Base-by-base conservation (phyloP, 2,113 vertebrate genomes). In the Forbesichthys papilliferus region DNA sequence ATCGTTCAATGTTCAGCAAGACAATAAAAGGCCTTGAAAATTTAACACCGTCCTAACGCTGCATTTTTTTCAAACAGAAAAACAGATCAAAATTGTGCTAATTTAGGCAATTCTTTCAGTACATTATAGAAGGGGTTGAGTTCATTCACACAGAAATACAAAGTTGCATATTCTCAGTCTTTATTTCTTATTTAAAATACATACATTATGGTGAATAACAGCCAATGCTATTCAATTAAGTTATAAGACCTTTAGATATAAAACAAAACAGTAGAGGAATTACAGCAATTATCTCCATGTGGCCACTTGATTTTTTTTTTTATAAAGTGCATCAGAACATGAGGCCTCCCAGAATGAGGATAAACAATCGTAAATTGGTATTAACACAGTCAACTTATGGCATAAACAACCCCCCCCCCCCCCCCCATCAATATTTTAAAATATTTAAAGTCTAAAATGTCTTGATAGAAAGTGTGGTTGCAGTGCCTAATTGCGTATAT, bases 301-400 rank as follows among this genome's bases (percentile, higher is more conserved):
- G 18, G 72, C 82, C 76, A 27, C 27, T 27, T 27, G 20, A 27
- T 27, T 78, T 74, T 64, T 90, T 66, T 81, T 86, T 86, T 83
- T 88, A 63, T 93, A 92, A 93, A 93, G 92, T 94, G 92, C 92
- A 88, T 86, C 77, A 83, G 74, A 86, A 72, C 53, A 42, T 74
- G 68, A 84, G 81, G 75, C 77, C 58, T 69, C 77, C 73, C 58
- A 61, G 73, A 65, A 68, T 58, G 49, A 20, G 20, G 27, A 27
- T 2, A 2, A 27, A 27, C 27, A 51, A 79, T 64, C 46, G 73
- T 74, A 59, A 79, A 9, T 73, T 85, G 52, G 58, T 66, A 75
- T 85, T 86, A 89, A 82, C 77, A 33, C 56, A 58, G 33, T 58
- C 20, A 0, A 66, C 52, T 77, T 75, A 66, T 58, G 63, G 66